Evolutionary conservation across 2,888 invertebrate genomes (phyloP).

Genomic region (Drosophila aldrichi): DNA sequence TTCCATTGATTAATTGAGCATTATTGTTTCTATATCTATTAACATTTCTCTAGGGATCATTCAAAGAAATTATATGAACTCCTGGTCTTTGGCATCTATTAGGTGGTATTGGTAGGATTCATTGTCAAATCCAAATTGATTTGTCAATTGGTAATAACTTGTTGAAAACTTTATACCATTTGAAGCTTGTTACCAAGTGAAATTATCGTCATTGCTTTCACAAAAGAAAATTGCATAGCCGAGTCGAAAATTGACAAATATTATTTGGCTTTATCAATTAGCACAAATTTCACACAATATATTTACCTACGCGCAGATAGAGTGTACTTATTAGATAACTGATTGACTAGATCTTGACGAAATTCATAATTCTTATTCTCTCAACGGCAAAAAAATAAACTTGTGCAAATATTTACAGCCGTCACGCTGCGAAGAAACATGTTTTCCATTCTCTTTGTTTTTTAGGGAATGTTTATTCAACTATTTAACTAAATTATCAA

Average conservation of each 20-base stretch:
- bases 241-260: conserved; percentile 3
- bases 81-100: too few species aligned
- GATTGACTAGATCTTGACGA: conserved; percentile 1
- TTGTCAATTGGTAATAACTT: background rate
- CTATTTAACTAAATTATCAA: background rate
- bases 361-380: conserved; percentile 6
- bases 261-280: conserved; percentile 7
- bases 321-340: conserved; percentile 2
- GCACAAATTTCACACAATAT: conserved; percentile 26
- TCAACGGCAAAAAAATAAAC: background rate
- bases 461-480: background rate
- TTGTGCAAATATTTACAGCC: conserved; percentile 10
- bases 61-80: background rate
- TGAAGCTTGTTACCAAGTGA: conserved; percentile 4
- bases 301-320: conserved; percentile 30
- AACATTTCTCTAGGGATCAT: background rate
- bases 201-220: background rate
- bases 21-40: too few species aligned
- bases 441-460: background rate
- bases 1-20: too few species aligned
- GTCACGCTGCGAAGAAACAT: background rate
- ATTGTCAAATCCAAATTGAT: background rate
- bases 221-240: background rate
- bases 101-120: too few species aligned
- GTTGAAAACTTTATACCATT: background rate